phyloP scores from a whole-genome alignment of 2,797 vertebrate genomes.

The Pelodytes ibericus region DNA sequence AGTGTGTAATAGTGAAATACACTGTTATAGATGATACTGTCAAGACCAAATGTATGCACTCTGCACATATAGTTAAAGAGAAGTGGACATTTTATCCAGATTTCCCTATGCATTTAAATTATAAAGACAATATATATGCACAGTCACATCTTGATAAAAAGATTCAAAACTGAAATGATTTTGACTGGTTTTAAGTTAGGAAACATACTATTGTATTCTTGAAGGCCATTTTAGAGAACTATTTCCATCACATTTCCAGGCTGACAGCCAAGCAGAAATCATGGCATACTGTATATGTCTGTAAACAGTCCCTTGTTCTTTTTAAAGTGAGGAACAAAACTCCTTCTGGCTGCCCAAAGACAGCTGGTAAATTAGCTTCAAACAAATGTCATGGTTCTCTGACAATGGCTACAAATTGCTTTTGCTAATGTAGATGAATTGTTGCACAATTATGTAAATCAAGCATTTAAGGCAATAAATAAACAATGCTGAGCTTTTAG shows the following conservation, averaged over 20 bases:
- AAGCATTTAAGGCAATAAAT: slow-evolving; percentile 39
- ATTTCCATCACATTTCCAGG: slow-evolving; percentile 48
- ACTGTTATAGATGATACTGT: too few species aligned
- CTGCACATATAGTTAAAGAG: too few species aligned
- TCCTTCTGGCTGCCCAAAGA: slow-evolving; percentile 41
- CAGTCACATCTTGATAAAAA: too few species aligned
- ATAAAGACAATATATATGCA: too few species aligned
- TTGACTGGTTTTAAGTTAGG: slow-evolving; percentile 25
- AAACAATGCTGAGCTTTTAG: slow-evolving; percentile 36
- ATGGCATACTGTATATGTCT: slow-evolving; percentile 38
- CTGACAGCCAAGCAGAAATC: slow-evolving; percentile 20
- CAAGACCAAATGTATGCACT: too few species aligned
- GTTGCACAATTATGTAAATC: slow-evolving; percentile 54
- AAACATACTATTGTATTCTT: slow-evolving; percentile 26
- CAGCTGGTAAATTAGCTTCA: slow-evolving; percentile 56
- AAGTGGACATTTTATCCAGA: too few species aligned
- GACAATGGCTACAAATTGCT: slow-evolving; percentile 55
- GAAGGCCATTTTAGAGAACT: slow-evolving; percentile 37
- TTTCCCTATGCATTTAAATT: too few species aligned
- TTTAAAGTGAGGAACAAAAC: slow-evolving; percentile 43
- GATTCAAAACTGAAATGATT: slow-evolving; percentile 25
- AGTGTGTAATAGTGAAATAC: too few species aligned
- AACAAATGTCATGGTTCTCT: slow-evolving; percentile 55
- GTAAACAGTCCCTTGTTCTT: slow-evolving; percentile 49
- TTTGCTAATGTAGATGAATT: slow-evolving; percentile 55